Conservation (phyloP, 1,140 invertebrate genomes). For the Formica selysi region DNA sequence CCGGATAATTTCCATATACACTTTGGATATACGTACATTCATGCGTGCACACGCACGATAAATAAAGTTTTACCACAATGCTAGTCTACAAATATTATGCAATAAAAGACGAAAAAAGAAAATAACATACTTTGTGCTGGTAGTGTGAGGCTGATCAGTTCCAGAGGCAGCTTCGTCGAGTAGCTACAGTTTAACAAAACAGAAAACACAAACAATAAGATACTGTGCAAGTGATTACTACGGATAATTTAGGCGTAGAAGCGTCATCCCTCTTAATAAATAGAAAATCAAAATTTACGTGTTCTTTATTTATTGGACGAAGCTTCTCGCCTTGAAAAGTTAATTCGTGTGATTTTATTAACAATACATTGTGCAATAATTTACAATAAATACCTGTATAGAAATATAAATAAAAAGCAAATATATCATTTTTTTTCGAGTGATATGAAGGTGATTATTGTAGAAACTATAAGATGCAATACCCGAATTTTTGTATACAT, state of each 20-base stretch:
- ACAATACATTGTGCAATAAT: slow-evolving; percentile 64
- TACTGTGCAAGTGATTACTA: slow-evolving; percentile 85
- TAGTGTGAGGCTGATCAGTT: slow-evolving; percentile 79
- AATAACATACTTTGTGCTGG: slow-evolving; percentile 83
- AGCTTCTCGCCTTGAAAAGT: slow-evolving; percentile 48
- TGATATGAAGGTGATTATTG: slow-evolving; percentile 20
- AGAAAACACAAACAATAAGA: slow-evolving; percentile 86
- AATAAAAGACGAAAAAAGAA: slow-evolving; percentile 59
- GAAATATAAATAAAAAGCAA: slow-evolving; percentile 42
- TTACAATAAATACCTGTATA: slow-evolving; percentile 59
- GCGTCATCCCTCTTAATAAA: slow-evolving; percentile 21
- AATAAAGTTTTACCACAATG: slow-evolving; percentile 6
- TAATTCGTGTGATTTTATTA: slow-evolving; percentile 67
- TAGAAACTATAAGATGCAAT: slow-evolving; percentile 29
- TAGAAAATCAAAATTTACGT: neutral
- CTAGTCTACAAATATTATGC: slow-evolving; percentile 9
- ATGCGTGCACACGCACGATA: neutral
- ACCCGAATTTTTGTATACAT: neutral
- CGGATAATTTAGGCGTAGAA: slow-evolving; percentile 43
- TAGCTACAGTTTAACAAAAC: slow-evolving; percentile 85
- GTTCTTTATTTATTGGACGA: slow-evolving; percentile 25
- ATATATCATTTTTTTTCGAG: slow-evolving; percentile 21
- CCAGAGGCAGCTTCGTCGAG: slow-evolving; percentile 83
- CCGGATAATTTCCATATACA: too few relatives aligned
- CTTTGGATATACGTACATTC: too few relatives aligned